These are phyloP conservation scores for Microctonus aethiopoides DNA, from an alignment of 2,888 invertebrate species.

Conservation along the genomic window DNA sequence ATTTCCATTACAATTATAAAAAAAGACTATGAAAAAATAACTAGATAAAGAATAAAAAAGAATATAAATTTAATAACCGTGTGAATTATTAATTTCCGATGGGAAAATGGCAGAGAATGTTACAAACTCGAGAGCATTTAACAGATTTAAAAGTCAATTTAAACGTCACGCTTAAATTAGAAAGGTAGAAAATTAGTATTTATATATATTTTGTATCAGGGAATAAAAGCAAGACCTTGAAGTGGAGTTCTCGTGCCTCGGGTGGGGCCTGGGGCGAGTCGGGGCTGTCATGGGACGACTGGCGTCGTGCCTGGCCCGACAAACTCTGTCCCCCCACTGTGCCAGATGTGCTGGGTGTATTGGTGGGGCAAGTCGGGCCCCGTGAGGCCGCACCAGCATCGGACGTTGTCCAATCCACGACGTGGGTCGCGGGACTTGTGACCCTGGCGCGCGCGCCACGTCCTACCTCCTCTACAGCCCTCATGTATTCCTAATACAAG, in stretches of 20 bases:
- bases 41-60: too few species aligned
- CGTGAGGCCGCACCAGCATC: conserved; percentile 40
- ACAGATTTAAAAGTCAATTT: conserved; percentile 12
- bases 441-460: conserved; percentile 25
- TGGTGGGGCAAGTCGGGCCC: conserved; percentile 50
- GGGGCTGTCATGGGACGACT: conserved; percentile 57
- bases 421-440: conserved; percentile 47
- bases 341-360: conserved; percentile 60
- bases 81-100: too few species aligned
- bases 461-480: conserved; percentile 65
- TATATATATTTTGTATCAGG: conserved; percentile 42
- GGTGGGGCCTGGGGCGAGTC: conserved; percentile 67
- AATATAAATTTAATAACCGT: too few species aligned
- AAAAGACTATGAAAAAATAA: too few species aligned
- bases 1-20: too few species aligned
- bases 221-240: conserved; percentile 67
- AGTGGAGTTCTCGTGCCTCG: conserved; percentile 71
- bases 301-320: conserved; percentile 51
- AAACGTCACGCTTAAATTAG: conserved; percentile 38
- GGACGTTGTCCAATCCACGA: conserved; percentile 45
- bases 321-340: conserved; percentile 52
- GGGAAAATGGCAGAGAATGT: too few species aligned
- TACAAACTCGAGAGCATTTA: background rate
- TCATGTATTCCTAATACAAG: conserved; percentile 71
- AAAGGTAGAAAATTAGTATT: conserved; percentile 32